A percentile compares a stretch with the other conserved stretches of the same genome.
Evolutionary conservation across 2,113 vertebrate species (phyloP).

Genomic region (Cavia porcellus): DNA sequence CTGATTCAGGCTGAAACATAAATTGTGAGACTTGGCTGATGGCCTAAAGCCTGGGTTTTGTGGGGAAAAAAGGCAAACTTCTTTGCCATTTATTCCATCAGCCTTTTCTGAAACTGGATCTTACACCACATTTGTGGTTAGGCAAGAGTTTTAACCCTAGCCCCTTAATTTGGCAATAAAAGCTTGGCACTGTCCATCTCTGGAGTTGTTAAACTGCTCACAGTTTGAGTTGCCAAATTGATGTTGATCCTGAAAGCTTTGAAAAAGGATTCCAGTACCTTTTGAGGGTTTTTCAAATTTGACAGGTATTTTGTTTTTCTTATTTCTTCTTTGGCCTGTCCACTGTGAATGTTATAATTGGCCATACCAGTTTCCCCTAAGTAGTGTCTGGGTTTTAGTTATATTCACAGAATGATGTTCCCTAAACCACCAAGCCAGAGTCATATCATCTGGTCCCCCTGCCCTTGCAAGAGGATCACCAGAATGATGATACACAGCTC

Average conservation of each 20-base stretch:
- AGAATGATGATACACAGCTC: conserved; percentile 31
- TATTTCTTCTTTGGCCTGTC: conserved; percentile 42
- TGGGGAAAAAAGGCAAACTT: neutral
- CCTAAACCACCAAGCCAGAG: neutral
- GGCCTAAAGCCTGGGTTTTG: neutral
- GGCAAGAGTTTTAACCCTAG: conserved; percentile 52
- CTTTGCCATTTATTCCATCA: neutral
- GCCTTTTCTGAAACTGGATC: neutral
- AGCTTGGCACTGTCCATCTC: conserved; percentile 37
- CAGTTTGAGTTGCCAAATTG: conserved; percentile 65
- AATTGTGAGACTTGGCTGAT: neutral
- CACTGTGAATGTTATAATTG: neutral
- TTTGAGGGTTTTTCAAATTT: conserved; percentile 49
- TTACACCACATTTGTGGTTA: neutral
- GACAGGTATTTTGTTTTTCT: neutral
- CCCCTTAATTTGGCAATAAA: conserved; percentile 49
- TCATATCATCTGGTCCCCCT: conserved; percentile 34
- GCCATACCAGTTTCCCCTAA: neutral
- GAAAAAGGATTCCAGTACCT: conserved; percentile 61
- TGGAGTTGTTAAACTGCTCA: conserved; percentile 52
- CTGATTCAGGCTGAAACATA: conserved; percentile 45
- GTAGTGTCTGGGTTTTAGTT: neutral
- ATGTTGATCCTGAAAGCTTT: conserved; percentile 61
- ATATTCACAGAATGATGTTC: conserved; percentile 15
- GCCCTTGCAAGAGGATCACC: neutral